Percentiles rank a stretch among this genome's conserved stretches.
phyloP scores from a whole-genome alignment of 2,888 invertebrate genomes.

The Chironomus tentans region DNA sequence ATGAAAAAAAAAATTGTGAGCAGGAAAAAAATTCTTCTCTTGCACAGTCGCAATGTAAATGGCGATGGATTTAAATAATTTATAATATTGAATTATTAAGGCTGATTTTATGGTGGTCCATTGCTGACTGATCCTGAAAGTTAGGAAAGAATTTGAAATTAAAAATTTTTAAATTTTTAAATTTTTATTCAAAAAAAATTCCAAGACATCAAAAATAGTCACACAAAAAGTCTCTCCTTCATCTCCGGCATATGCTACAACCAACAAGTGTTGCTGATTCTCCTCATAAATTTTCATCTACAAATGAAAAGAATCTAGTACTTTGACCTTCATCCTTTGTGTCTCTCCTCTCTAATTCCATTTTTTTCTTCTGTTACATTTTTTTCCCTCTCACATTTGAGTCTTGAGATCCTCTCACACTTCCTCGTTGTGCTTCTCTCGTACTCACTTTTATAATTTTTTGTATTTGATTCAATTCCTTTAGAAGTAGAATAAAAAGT shows the following conservation, averaged over 20 bases:
- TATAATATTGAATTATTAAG: background rate
- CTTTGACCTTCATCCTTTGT: conserved; percentile 5
- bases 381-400: background rate
- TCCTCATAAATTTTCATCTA: background rate
- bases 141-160: too few species aligned
- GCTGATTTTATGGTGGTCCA: too few species aligned
- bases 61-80: background rate
- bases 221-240: background rate
- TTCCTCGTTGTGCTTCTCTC: too few species aligned
- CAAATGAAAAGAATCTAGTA: background rate
- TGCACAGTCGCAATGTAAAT: background rate
- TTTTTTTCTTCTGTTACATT: background rate
- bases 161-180: too few species aligned
- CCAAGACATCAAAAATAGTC: too few species aligned
- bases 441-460: too few species aligned
- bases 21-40: background rate
- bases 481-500: background rate
- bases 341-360: background rate
- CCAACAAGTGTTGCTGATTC: conserved; percentile 3
- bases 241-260: background rate
- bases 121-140: too few species aligned
- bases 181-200: too few species aligned
- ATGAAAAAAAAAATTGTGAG: background rate
- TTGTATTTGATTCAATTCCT: too few species aligned
- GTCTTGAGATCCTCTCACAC: background rate